Evolutionary conservation across 1,140 invertebrate genomes (phyloP), one percentile per base, ranked within the genome.

Genomic region (Saccostrea glomerata): DNA sequence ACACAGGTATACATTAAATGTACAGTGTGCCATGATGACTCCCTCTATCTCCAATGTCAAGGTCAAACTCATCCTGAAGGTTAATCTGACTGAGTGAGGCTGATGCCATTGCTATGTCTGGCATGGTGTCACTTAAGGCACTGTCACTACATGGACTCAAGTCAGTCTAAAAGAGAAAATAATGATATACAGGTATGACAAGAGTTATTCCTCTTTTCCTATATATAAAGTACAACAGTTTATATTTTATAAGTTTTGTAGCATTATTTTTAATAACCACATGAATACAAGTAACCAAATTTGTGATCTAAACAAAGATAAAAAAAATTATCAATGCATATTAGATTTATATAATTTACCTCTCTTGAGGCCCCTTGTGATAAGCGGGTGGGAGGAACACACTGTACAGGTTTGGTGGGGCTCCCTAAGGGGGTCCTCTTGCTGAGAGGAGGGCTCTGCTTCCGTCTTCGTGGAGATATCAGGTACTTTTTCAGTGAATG

Each of bases 101-200:
- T 0, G 97, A 97, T 56, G 97, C 97, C 97, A 98, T 97, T n/a
- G 97, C 97, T 82, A 98, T 97, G 94, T 98, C 97, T 2, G 97
- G 97, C 97, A 98, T 97, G 91, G 97, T 96, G 90, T 97, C 97
- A 84, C 97, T 97, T 58, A 98, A 87, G 82, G 87, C 89, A 89
- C 89, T 87, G 85, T 97, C 97, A 91, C 96, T 96, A 91, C 96
- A 96, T 13, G 96, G 87, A 84, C 86, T 96, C 92, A 96, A 96
- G 89, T 96, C 96, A 89, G 95, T 95, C 94, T 97, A 90, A 93
- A 92, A 91, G 30, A 36, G 30, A 36, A 0, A 36, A 36, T 36
- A 36, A 36, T 2, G 30, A 36, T 36, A 36, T 36, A 56, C 88
- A 87, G 77, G 83, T 82, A 83, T 85, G 70, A 82, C 58, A 85